These are phyloP conservation scores for Heliconius melpomene DNA, from an alignment of 1,140 invertebrate species.

Conservation along the genomic window DNA sequence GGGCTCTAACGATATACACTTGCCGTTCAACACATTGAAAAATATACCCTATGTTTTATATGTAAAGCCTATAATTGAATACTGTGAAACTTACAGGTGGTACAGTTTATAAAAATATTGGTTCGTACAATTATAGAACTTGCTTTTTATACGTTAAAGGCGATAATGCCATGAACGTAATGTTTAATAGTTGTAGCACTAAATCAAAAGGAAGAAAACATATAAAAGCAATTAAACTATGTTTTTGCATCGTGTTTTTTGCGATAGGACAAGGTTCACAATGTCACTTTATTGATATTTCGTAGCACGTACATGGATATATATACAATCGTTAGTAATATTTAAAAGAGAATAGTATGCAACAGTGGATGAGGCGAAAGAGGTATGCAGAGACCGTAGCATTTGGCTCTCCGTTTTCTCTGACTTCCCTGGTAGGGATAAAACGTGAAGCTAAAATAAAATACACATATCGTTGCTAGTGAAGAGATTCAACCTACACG, in stretches of 20 bases:
- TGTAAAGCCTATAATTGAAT: background rate
- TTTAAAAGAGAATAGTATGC: no score
- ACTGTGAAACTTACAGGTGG: background rate
- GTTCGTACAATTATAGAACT: background rate
- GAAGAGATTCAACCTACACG: no score
- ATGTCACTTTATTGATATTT: background rate
- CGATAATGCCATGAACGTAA: slow-evolving; percentile 8
- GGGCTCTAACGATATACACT: background rate
- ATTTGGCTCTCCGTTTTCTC: no score
- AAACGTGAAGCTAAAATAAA: no score
- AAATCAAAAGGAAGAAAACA: slow-evolving; percentile 21
- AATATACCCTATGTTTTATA: background rate
- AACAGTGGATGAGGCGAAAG: no score
- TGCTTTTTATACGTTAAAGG: background rate
- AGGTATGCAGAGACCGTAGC: no score
- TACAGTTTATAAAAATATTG: background rate
- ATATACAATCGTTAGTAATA: no score
- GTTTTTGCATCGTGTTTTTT: slow-evolving; percentile 12
- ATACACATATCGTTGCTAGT: no score
- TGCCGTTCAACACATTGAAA: background rate
- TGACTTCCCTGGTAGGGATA: no score
- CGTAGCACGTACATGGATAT: background rate
- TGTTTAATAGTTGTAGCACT: background rate
- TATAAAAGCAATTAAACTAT: slow-evolving; percentile 20
- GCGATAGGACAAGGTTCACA: slow-evolving; percentile 2